These are phyloP conservation scores for Calosoma granatense DNA, from an alignment of 1,140 invertebrate species.

Conservation along the genomic window DNA sequence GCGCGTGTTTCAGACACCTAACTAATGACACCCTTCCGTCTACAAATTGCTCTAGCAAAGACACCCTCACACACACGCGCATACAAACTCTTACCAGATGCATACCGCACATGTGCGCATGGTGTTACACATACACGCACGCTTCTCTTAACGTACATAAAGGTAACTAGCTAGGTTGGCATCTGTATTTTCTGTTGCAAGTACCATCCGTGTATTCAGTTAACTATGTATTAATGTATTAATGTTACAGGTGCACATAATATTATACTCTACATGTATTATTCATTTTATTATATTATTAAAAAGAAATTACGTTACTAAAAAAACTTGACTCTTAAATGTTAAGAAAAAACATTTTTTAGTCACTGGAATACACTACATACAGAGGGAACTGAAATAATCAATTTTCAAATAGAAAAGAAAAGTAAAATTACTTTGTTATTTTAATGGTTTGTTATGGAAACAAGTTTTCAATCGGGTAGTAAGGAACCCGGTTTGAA, in stretches of 20 bases:
- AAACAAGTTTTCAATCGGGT: neutral
- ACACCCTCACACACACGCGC: neutral
- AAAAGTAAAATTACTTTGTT: too few species aligned
- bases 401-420: too few species aligned
- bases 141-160: neutral
- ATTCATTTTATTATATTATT: too few species aligned
- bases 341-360: too few species aligned
- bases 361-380: too few species aligned
- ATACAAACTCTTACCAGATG: neutral
- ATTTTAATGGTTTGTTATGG: conserved; percentile 4
- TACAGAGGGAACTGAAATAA: too few species aligned
- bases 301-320: too few species aligned
- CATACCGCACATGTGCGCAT: neutral
- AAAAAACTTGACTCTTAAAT: too few species aligned
- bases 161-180: neutral
- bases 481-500: neutral
- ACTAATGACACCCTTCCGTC: conserved; percentile 19
- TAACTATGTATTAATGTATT: too few species aligned
- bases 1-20: conserved; percentile 20
- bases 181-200: neutral
- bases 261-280: too few species aligned
- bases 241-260: too few species aligned
- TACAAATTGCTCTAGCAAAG: conserved; percentile 13
- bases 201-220: too few species aligned
- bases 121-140: neutral